Percentiles rank a stretch among this genome's conserved stretches.
Conservation (phyloP, 2,888 invertebrate species). For the Drosophila paranaensis region DNA sequence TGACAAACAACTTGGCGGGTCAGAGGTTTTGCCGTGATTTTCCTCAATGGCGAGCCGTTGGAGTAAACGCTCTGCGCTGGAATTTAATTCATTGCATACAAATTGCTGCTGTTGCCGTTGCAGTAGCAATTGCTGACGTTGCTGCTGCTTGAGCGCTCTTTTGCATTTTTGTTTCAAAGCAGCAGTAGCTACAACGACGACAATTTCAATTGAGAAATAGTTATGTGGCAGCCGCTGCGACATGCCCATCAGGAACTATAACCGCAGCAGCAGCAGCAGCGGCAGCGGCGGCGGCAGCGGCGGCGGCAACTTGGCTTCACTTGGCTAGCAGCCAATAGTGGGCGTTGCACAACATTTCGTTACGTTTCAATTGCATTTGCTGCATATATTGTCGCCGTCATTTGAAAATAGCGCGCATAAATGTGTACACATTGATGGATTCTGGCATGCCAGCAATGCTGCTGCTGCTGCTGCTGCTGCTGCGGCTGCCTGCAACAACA, state of each 20-base stretch:
- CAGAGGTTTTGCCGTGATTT: conserved; percentile 70
- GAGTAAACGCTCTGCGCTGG: conserved; percentile 63
- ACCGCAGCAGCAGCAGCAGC: conserved; percentile 11
- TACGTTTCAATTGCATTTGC: conserved; percentile 76
- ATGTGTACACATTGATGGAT: conserved; percentile 48
- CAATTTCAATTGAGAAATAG: conserved; percentile 79
- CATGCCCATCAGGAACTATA: conserved; percentile 25
- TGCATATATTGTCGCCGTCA: conserved; percentile 71
- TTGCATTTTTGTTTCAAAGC: background rate
- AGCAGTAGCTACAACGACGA: conserved; percentile 46
- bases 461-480: background rate
- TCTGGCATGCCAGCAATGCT: conserved; percentile 62
- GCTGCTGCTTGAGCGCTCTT: background rate
- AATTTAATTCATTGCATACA: conserved; percentile 75
- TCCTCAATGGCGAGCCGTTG: conserved; percentile 72
- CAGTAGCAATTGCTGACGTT: background rate
- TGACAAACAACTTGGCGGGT: conserved; percentile 71
- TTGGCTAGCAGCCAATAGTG: conserved; percentile 59
- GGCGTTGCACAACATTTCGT: conserved; percentile 69
- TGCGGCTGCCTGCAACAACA: background rate
- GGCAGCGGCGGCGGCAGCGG: conserved; percentile 17
- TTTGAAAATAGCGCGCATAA: conserved; percentile 56
- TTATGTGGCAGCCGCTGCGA: conserved; percentile 58
- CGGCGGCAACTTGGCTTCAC: conserved; percentile 21
- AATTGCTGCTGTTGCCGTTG: conserved; percentile 50